phyloP scores from a whole-genome alignment of 2,888 invertebrate species.

The Chromoteleia sp. region DNA sequence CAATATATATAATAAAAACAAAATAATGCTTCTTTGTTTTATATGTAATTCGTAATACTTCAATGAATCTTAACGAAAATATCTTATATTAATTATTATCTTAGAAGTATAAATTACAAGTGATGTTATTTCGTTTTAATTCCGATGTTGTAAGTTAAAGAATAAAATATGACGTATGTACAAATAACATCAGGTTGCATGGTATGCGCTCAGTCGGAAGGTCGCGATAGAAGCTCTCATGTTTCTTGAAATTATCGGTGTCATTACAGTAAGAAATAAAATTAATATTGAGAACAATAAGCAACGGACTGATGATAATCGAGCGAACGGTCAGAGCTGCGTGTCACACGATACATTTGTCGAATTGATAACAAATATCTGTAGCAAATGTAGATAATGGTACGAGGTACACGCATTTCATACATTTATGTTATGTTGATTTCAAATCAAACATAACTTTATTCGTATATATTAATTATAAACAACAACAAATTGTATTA shows the following conservation, averaged over 20 bases:
- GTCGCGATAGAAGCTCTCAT: constrained; percentile 71
- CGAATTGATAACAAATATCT: constrained; percentile 77
- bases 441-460: not conserved
- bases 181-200: constrained; percentile 13
- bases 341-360: constrained; percentile 75
- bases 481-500: not conserved
- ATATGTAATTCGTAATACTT: no score
- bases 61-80: no score
- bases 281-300: constrained; percentile 78
- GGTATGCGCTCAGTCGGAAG: constrained; percentile 67
- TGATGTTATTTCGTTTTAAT: no score
- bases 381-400: constrained; percentile 66
- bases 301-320: constrained; percentile 71
- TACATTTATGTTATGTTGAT: constrained; percentile 3
- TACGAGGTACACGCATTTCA: constrained; percentile 17
- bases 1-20: no score
- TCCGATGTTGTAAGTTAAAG: no score
- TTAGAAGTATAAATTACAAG: no score
- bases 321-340: constrained; percentile 72
- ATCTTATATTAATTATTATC: no score
- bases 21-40: no score
- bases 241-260: constrained; percentile 73
- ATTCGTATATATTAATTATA: not conserved
- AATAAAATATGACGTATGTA: not conserved
- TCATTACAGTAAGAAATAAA: constrained; percentile 73